Conservation (phyloP, 2,888 invertebrate genomes). For the Cremastinae sp. region DNA sequence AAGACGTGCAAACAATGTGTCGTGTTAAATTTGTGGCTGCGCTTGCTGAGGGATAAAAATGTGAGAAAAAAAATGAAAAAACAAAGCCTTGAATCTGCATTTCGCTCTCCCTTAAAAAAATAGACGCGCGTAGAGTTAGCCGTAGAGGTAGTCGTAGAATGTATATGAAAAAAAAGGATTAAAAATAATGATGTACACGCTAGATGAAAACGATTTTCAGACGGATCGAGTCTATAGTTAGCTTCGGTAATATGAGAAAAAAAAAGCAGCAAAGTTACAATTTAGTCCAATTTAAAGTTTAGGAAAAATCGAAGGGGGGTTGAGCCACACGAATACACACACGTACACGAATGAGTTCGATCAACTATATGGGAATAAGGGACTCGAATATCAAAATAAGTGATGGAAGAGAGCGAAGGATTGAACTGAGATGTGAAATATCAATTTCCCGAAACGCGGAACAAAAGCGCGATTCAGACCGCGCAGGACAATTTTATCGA, state of each 20-base stretch:
- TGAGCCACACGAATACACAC: conserved; percentile 4
- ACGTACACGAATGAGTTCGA: conserved; percentile 36
- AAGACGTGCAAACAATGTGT: conserved; percentile 11
- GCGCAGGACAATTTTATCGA: conserved; percentile 54
- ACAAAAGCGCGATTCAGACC: conserved; percentile 45
- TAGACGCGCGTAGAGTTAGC: conserved; percentile 9
- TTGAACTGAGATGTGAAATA: conserved; percentile 30
- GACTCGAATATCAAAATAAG: conserved; percentile 36
- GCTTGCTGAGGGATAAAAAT: conserved; percentile 41
- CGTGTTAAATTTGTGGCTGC: conserved; percentile 26
- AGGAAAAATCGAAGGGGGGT: conserved; percentile 12
- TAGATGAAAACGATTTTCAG: conserved; percentile 43
- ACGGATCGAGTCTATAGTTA: conserved; percentile 44
- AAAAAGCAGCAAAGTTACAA: conserved; percentile 1
- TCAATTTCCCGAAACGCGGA: conserved; percentile 40
- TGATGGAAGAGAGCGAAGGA: conserved; percentile 16
- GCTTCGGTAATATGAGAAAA: conserved; percentile 30
- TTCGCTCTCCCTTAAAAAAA: conserved; percentile 43
- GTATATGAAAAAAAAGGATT: neutral
- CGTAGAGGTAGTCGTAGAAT: neutral
- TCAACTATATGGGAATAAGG: conserved; percentile 53
- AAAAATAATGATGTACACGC: conserved; percentile 19
- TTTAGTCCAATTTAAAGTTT: conserved; percentile 33
- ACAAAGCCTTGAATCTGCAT: conserved; percentile 38
- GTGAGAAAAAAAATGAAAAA: conserved; percentile 23